A percentile compares a stretch with the other conserved stretches of the same genome.
Conservation (phyloP, 2,888 invertebrate genomes). For the Chrysina gloriosa region DNA sequence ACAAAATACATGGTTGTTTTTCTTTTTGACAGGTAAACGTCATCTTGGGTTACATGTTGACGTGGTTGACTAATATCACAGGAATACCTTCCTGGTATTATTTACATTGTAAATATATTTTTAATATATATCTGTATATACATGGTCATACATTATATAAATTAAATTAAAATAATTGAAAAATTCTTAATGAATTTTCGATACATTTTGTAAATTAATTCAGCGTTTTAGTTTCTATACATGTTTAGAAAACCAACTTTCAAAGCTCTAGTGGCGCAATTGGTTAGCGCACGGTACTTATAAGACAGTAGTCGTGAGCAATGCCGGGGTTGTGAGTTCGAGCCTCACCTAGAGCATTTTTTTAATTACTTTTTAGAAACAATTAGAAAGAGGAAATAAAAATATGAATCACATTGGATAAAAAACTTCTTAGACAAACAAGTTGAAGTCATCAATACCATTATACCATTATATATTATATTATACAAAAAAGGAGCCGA, state of each 20-base stretch:
- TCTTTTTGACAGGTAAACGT: constrained; percentile 39
- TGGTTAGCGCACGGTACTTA: constrained; percentile 99
- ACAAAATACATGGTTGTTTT: constrained; percentile 24
- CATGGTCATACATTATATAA: too few relatives aligned
- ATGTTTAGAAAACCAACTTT: neutral
- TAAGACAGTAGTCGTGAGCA: constrained; percentile 96
- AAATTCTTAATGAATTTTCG: too few relatives aligned
- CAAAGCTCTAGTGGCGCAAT: constrained; percentile 90
- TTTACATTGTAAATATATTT: neutral
- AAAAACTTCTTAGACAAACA: too few relatives aligned
- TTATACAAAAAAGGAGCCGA: too few relatives aligned
- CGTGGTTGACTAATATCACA: neutral
- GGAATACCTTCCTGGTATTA: neutral
- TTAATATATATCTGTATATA: too few relatives aligned
- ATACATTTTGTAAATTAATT: too few relatives aligned
- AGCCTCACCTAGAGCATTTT: constrained; percentile 97
- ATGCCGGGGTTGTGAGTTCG: constrained; percentile 99
- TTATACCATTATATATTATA: too few relatives aligned
- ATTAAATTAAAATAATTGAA: too few relatives aligned
- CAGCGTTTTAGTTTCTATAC: neutral
- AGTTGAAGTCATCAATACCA: too few relatives aligned
- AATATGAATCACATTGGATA: too few relatives aligned
- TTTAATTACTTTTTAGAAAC: too few relatives aligned
- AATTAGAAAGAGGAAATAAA: too few relatives aligned
- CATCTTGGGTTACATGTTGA: neutral